Evolutionary conservation across 1,140 invertebrate species (phyloP), one percentile per base, ranked within the genome.

Genomic region (Drosophila bifasciata): DNA sequence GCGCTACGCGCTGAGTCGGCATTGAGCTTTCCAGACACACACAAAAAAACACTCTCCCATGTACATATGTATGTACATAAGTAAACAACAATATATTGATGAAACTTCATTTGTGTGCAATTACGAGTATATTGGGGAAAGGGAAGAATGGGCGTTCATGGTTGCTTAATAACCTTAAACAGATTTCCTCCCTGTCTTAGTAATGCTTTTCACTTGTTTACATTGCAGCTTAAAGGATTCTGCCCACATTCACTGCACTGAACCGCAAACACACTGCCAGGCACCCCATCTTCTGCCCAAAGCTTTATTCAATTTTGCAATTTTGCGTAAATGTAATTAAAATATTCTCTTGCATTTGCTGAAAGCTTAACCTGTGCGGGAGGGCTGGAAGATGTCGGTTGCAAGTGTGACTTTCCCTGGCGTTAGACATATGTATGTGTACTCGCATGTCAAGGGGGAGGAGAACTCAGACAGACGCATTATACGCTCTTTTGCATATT

Each of bases 301-400:
- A 66, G 72, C 76, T 51, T 76, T 80, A 85, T 86, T 77, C 81
- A 86, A 85, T 85, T 85, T 70, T 75, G 66, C 72, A 86, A 77
- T 86, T 77, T 68, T 85, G 80, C 80, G 81, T 86, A 85, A 86
- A 85, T 85, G 80, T 85, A 85, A 85, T 85, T 85, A 85, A 85
- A 85, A 86, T 86, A 85, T 77, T 81, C 81, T 67, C 85, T 86
- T 40, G 64, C 40, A 41, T 41, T 36, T 39, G 68, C 72, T 77
- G 57, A 86, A 80, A 80, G 70, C 59, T 74, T 69, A 60, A 74
- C 63, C 79, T 86, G 63, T 62, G 45, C 40, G 46, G 45, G 39
- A 23, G 16, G 9, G 25, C 45, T 51, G 63, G 46, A 39, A 45
- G 60, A 39, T 67, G 28, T 21, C 28, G 21, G 62, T 5, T 36